Evolutionary conservation across 2,797 vertebrate genomes (phyloP), one percentile per base, ranked within the genome.

Genomic region (Molothrus aeneus): DNA sequence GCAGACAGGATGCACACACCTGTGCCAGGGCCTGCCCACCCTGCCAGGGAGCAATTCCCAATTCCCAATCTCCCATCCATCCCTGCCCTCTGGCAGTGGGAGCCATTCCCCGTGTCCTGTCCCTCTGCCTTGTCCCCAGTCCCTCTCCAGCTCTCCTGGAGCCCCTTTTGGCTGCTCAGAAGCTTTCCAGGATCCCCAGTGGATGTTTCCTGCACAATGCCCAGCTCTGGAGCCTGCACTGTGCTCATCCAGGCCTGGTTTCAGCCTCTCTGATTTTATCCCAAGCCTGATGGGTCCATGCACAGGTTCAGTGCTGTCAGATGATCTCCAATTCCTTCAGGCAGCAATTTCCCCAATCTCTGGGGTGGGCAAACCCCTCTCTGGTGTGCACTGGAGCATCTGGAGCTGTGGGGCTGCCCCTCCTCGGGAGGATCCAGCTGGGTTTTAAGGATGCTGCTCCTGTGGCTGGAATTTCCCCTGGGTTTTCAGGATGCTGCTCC

Each of bases 221-320:
- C 11, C 50, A 19, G 69, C 53, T 38, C 12, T 11, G 45, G 13
- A 48, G 34, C 32, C 50, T 5, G 19, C 31, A n/a, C 4, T 1
- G 4, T 3, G 47, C 48, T 24, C 2, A 0, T 47, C n/a, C 60
- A 28, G 54, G 13, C n/a, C 34, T 5, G 3, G 17, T 1, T 17
- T 22, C 34, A 34, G 2, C 6, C 22, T 83, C n/a, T 64, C 60
- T n/a, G 9, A 68, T 81, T 89, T 51, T 17, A 73, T 40, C 51
- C 42, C 32, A 0, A 5, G 8, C 34, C 59, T 13, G 45, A 18
- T 6, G 56, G 71, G 59, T 85, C 2, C 0, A 22, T 10, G 61
- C 57, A 50, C 0, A 0, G 53, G 10, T 85, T 71, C 48, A 31
- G 34, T 6, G n/a, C 6, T 71, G 28, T 18, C 64, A 80, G 61